A percentile compares a stretch with the other conserved stretches of the same genome.
Evolutionary conservation across 35 echinoderm and acorn worm species (phyloP).

Genomic region (Heliocidaris tuberculata): DNA sequence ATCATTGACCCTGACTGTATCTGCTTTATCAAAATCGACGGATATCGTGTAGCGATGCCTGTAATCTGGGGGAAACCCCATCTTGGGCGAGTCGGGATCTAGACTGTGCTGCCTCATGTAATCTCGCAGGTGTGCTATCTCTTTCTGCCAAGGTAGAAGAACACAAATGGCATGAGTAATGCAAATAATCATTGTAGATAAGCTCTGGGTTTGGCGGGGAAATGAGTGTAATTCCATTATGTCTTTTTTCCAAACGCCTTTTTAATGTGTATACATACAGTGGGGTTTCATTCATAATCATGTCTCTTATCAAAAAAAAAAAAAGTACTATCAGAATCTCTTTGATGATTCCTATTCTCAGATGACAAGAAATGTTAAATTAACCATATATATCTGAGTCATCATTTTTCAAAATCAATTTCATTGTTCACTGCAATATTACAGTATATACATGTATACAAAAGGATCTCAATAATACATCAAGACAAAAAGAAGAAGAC

Average conservation of each 20-base stretch:
- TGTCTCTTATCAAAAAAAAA: background rate
- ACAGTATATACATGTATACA: background rate
- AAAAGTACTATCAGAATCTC: background rate
- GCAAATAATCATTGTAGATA: background rate
- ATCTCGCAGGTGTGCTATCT: slow-evolving; percentile 77
- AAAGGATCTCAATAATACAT: background rate
- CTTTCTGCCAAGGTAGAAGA: slow-evolving; percentile 62
- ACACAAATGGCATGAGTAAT: background rate
- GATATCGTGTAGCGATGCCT: slow-evolving; percentile 50
- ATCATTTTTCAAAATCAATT: too few species aligned
- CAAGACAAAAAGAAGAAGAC: too few species aligned
- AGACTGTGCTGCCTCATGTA: slow-evolving; percentile 72
- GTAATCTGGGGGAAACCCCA: slow-evolving; percentile 53
- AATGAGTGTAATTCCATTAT: too few species aligned
- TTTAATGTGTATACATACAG: too few species aligned
- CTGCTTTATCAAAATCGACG: slow-evolving; percentile 75
- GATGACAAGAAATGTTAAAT: background rate
- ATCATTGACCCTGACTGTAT: slow-evolving; percentile 70
- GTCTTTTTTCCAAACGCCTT: too few species aligned
- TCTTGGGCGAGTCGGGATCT: slow-evolving; percentile 64
- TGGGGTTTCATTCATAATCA: too few species aligned
- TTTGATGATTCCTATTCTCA: background rate
- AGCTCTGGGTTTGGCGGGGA: background rate
- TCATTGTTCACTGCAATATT: background rate
- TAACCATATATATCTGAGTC: background rate